Base-by-base conservation (phyloP, 2,888 invertebrate species). In the Cephus spinipes region DNA sequence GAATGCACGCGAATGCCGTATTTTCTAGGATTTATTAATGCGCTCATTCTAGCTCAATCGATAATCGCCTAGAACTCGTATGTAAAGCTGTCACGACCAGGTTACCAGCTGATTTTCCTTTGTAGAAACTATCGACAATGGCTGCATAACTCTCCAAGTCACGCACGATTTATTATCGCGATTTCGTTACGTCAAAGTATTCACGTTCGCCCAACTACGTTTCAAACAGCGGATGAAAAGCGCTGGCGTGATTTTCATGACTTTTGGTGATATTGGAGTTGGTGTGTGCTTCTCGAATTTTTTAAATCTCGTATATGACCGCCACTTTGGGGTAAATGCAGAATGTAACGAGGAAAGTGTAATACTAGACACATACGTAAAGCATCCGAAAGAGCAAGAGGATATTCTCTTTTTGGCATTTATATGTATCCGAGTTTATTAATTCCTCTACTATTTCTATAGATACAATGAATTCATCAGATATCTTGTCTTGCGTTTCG, bases 401-500 rank as follows among this genome's bases (percentile, higher is more conserved):
- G 55, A 55, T 9, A 55, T 55, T 55, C 55, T 55, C 15, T 23
- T 55, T 55, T 55, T 55, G 55, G 55, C 55, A 55, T 55, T 55
- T 55, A 23, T 55, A 55, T 55, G 23, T 55, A 55, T 55, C 23
- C 55, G 55, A 55, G 9, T 55, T 55, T 23, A 55, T 23, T 55
- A 23, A 55, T 9, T 55, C 9, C 55, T 55, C 9, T 9, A 23
- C 23, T 55, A 23, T 55, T 55, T 55, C 55, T 55, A 40, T 23
- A 9, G 23, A 55, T 55, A 55, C 23, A 23, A 55, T 23, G 23
- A 23, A 23, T 23, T 55, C 55, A 9, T 55, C 9, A 23, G 55
- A 55, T 23, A 23, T 55, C 55, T 23, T 2, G 55, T 55, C 23
- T 55, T 75, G 77, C 73, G 76, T 69, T 79, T 81, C 69, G 73